Evolutionary conservation across 2,888 invertebrate genomes (phyloP).

Genomic region (Cosmia trapezina): DNA sequence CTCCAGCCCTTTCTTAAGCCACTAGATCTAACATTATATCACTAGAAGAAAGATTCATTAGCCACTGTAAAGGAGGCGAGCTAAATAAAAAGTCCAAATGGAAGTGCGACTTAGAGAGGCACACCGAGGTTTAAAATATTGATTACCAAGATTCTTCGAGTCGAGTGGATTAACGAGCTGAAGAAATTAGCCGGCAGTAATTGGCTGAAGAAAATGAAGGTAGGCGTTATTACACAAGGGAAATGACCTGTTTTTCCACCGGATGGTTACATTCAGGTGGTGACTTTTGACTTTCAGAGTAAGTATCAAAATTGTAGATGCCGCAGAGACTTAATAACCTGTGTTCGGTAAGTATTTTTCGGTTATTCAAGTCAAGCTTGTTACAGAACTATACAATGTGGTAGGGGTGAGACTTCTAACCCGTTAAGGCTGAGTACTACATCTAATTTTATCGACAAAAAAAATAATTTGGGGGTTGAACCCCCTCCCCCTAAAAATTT

Average conservation of each 20-base stretch:
- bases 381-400: too few relatives aligned
- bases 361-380: not conserved
- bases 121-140: slow-evolving; percentile 55
- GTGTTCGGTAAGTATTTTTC: not conserved
- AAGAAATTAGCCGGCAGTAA: slow-evolving; percentile 59
- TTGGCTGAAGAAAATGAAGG: slow-evolving; percentile 48
- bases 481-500: too few relatives aligned
- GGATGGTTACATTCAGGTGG: not conserved
- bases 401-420: too few relatives aligned
- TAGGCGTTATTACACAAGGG: slow-evolving; percentile 22
- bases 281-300: not conserved
- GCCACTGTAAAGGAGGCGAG: slow-evolving; percentile 5
- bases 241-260: slow-evolving; percentile 30
- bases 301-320: not conserved
- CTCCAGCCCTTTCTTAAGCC: slow-evolving; percentile 4
- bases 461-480: too few relatives aligned
- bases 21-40: slow-evolving; percentile 25
- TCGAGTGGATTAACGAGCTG: slow-evolving; percentile 45
- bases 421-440: too few relatives aligned
- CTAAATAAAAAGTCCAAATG: slow-evolving; percentile 46
- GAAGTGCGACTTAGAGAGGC: slow-evolving; percentile 29
- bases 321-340: not conserved
- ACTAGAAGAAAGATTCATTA: slow-evolving; percentile 49
- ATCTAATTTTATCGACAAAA: too few relatives aligned
- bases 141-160: slow-evolving; percentile 45